phyloP scores from a whole-genome alignment of 2,113 vertebrate species.

The Sorex fumeus region DNA sequence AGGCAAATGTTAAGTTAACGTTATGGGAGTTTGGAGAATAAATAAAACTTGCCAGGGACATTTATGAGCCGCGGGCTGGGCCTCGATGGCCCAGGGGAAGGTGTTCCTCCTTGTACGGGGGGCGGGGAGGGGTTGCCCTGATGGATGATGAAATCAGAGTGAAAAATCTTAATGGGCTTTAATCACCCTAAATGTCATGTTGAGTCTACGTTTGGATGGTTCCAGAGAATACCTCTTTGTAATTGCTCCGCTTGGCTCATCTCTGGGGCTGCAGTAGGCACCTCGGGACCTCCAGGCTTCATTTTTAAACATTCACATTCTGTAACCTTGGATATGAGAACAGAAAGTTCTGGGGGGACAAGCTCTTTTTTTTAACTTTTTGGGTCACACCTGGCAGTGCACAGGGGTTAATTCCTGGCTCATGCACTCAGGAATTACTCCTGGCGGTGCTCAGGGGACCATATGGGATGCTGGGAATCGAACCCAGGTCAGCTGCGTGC shows the following conservation, averaged over 20 bases:
- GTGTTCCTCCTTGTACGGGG: not conserved
- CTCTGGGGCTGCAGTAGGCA: conserved; percentile 18
- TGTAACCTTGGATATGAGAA: conserved; percentile 54
- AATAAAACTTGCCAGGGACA: not conserved
- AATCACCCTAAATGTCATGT: conserved; percentile 22
- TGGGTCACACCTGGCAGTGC: too few relatives aligned
- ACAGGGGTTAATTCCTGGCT: too few relatives aligned
- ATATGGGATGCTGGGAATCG: too few relatives aligned
- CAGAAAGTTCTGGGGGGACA: conserved; percentile 19
- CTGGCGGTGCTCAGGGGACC: too few relatives aligned
- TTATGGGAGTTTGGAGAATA: conserved; percentile 51
- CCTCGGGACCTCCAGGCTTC: conserved; percentile 18
- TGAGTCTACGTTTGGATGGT: conserved; percentile 42
- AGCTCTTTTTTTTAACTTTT: too few relatives aligned
- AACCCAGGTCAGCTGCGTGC: too few relatives aligned
- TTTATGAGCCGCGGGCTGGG: conserved; percentile 55
- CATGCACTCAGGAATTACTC: too few relatives aligned
- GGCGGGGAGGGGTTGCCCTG: not conserved
- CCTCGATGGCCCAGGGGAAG: conserved; percentile 40
- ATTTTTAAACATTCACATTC: conserved; percentile 24
- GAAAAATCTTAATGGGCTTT: conserved; percentile 68
- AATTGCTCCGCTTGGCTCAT: conserved; percentile 26
- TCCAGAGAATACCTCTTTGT: conserved; percentile 56
- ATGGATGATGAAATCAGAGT: conserved; percentile 57
- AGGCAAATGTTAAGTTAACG: conserved; percentile 35